A percentile compares a stretch with the other conserved stretches of the same genome.
phyloP scores from a whole-genome alignment of 1,140 invertebrate species.

The Anoplolepis gracilipes region DNA sequence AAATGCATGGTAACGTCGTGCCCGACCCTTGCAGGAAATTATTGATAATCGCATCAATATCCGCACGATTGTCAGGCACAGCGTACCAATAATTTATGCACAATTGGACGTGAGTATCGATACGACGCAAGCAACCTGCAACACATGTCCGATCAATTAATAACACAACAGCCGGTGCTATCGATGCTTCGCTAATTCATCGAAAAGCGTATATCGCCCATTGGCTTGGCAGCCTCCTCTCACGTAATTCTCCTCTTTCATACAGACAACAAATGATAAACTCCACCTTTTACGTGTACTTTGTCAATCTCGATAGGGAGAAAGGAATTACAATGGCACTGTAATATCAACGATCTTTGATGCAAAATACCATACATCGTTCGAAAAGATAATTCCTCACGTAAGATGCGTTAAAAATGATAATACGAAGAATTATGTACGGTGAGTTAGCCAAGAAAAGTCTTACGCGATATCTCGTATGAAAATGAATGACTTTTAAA shows the following conservation, averaged over 20 bases:
- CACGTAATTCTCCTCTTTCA: conserved; percentile 4
- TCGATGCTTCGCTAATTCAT: conserved; percentile 76
- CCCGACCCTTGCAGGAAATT: conserved; percentile 75
- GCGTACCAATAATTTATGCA: conserved; percentile 80
- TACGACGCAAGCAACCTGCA: conserved; percentile 71
- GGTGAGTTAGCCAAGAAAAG: conserved; percentile 20
- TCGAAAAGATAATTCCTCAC: background rate
- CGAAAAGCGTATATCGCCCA: conserved; percentile 55
- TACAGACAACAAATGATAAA: conserved; percentile 28
- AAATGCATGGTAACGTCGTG: conserved; percentile 55
- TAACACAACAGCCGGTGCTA: conserved; percentile 74
- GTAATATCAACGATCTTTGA: conserved; percentile 38
- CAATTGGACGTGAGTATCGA: conserved; percentile 80
- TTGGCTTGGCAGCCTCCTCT: background rate
- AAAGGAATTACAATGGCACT: conserved; percentile 6
- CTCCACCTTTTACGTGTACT: conserved; percentile 46
- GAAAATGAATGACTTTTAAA: conserved; percentile 11
- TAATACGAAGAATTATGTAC: conserved; percentile 20
- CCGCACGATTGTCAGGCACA: conserved; percentile 79
- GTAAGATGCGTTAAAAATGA: conserved; percentile 32
- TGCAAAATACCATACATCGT: background rate
- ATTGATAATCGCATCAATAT: conserved; percentile 85
- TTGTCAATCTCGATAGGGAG: conserved; percentile 9
- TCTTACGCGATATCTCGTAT: background rate
- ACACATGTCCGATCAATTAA: conserved; percentile 76